Conservation (phyloP, 2,797 vertebrate species). For the Lemur catta region DNA sequence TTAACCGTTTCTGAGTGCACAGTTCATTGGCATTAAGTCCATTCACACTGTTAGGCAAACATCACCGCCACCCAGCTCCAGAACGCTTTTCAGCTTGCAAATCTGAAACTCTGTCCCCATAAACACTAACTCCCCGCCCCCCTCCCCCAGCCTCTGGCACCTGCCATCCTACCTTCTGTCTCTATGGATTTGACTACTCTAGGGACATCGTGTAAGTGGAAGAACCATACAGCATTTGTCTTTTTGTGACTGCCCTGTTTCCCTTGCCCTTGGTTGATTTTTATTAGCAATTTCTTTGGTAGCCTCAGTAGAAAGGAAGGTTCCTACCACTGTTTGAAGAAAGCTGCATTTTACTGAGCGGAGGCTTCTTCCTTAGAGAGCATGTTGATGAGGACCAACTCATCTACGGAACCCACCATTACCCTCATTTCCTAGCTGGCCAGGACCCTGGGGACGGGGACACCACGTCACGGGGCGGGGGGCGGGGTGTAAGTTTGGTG, state of each 20-base stretch:
- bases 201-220: background rate
- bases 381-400: background rate
- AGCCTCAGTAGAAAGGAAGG: background rate
- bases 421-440: background rate
- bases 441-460: background rate
- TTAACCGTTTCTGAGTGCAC: background rate
- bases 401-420: background rate
- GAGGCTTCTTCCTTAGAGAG: background rate
- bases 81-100: background rate
- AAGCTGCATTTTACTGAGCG: background rate
- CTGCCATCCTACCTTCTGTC: background rate
- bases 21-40: background rate
- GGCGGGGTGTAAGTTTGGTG: fast-evolving
- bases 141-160: too few species aligned
- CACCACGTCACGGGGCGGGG: fast-evolving
- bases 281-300: background rate
- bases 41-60: too few species aligned
- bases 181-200: background rate
- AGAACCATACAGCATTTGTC: background rate
- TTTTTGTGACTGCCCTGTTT: background rate
- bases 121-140: background rate
- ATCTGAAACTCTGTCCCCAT: background rate
- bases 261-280: background rate
- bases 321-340: background rate
- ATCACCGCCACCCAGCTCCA: background rate